These are phyloP conservation scores for Apistogramma diplotaenia DNA, from an alignment of 2,113 vertebrate genomes.

Conservation along the genomic window DNA sequence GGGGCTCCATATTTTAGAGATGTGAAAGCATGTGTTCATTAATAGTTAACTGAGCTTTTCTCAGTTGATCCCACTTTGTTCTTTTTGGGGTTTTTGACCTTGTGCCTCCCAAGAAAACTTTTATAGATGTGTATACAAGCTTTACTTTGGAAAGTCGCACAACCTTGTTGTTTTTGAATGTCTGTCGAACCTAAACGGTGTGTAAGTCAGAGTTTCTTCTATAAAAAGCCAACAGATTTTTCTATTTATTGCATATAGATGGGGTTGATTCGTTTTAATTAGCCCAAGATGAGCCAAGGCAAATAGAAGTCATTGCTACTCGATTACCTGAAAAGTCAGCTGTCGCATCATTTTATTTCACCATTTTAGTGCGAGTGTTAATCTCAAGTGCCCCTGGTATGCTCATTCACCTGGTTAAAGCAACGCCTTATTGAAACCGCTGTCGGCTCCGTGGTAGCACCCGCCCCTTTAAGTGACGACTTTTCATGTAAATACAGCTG, in stretches of 20 bases:
- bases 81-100: constrained; percentile 43
- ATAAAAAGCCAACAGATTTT: constrained; percentile 61
- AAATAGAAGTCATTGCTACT: not conserved
- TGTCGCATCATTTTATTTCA: not conserved
- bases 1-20: constrained; percentile 64
- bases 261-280: constrained; percentile 27
- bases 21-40: constrained; percentile 26
- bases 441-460: not conserved
- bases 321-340: constrained; percentile 22
- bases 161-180: constrained; percentile 51
- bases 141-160: constrained; percentile 71
- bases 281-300: constrained; percentile 8
- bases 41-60: constrained; percentile 37
- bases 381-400: not conserved
- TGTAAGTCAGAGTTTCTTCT: constrained; percentile 52
- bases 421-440: not conserved
- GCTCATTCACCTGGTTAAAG: not conserved
- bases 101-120: constrained; percentile 65
- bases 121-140: constrained; percentile 65
- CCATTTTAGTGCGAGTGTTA: constrained; percentile 26
- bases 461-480: not conserved
- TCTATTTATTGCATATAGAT: constrained; percentile 69
- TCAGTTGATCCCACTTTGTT: constrained; percentile 19
- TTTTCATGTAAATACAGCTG: not conserved
- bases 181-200: constrained; percentile 37